Percentiles rank a stretch among this genome's conserved stretches.
Evolutionary conservation across 2,113 vertebrate genomes (phyloP).

Genomic region (Mastomys coucha): DNA sequence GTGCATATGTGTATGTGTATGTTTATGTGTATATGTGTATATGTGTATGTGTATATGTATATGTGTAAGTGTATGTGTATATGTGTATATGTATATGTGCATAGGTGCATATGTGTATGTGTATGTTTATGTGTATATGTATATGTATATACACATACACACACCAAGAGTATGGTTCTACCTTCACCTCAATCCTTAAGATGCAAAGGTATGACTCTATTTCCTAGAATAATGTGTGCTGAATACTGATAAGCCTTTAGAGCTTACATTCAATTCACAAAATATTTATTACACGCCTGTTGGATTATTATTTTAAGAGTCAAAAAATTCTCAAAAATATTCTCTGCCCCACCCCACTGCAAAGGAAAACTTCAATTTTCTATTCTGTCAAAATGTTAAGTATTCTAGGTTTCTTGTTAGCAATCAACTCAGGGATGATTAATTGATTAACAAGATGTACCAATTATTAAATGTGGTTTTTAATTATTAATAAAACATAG

Average conservation of each 20-base stretch:
- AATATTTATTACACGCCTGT: not conserved
- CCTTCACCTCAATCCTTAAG: not conserved
- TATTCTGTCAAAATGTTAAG: not conserved
- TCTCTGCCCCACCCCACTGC: fast-evolving
- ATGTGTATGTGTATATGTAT: no score
- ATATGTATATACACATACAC: not conserved
- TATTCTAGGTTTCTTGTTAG: not conserved
- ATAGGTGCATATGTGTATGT: no score
- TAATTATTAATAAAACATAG: constrained; percentile 34
- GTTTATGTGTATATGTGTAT: not conserved
- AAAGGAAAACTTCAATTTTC: not conserved
- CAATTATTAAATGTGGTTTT: not conserved
- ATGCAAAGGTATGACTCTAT: not conserved
- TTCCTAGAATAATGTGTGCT: not conserved
- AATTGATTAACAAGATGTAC: constrained; percentile 26
- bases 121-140: no score
- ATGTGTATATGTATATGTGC: not conserved
- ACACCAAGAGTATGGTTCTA: not conserved
- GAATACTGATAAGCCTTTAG: not conserved
- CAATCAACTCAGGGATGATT: not conserved
- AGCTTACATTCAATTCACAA: not conserved
- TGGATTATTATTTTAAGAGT: not conserved
- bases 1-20: not conserved
- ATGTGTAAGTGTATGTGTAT: not conserved
- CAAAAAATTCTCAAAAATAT: not conserved